Conservation (phyloP, 1,140 invertebrate genomes). For the Theocolax elegans region DNA sequence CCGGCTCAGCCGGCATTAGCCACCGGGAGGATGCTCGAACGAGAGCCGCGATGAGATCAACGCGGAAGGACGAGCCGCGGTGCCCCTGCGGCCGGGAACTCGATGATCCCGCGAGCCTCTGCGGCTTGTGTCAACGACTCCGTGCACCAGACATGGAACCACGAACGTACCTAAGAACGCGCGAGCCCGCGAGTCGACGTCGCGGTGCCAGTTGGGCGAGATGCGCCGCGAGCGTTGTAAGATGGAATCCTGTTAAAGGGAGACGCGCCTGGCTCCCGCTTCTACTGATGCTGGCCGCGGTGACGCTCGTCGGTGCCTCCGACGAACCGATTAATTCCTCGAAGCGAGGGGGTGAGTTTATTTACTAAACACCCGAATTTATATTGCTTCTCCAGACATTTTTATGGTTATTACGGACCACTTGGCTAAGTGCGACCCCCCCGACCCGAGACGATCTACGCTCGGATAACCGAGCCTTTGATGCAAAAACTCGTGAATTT, state of each 20-base stretch:
- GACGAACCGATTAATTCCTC: no score
- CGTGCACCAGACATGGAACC: constrained; percentile 4
- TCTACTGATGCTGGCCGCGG: constrained; percentile 47
- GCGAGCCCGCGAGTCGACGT: no score
- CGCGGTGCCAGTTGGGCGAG: constrained; percentile 35
- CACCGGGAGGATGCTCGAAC: no score
- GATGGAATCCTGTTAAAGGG: constrained; percentile 50
- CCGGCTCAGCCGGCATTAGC: no score
- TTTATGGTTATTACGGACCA: background rate
- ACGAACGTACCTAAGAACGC: no score
- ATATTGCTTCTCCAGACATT: no score
- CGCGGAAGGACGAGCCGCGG: background rate
- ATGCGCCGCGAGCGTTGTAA: constrained; percentile 57
- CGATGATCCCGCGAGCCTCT: no score
- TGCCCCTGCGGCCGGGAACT: background rate
- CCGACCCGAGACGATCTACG: background rate
- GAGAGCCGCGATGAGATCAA: no score
- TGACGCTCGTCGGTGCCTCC: background rate
- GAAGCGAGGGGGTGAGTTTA: no score
- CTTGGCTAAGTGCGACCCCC: background rate
- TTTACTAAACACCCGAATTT: no score
- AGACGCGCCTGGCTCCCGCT: constrained; percentile 45
- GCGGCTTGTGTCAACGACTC: constrained; percentile 9
- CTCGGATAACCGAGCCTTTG: background rate
- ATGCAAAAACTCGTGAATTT: no score